These are phyloP conservation scores for Mylabris phalerata DNA, from an alignment of 1,140 invertebrate species.

Conservation along the genomic window DNA sequence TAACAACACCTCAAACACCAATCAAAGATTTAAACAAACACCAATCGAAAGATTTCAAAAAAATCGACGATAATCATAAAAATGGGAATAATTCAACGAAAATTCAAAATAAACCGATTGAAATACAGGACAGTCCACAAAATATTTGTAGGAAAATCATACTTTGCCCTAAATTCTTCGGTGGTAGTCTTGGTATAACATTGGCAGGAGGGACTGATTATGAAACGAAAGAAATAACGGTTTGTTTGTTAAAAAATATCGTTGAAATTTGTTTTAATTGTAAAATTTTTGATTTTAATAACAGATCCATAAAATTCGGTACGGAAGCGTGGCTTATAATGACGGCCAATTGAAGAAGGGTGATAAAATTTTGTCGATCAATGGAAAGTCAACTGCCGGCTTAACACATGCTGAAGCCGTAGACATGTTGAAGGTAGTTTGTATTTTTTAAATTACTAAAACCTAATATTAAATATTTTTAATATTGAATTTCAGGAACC, in stretches of 20 bases:
- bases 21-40: not conserved
- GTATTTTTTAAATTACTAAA: not conserved
- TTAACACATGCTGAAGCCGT: constrained; percentile 79
- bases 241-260: constrained; percentile 41
- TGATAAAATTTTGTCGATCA: constrained; percentile 81
- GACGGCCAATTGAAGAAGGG: constrained; percentile 81
- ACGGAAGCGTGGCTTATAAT: constrained; percentile 75
- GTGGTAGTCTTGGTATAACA: constrained; percentile 76
- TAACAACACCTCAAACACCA: constrained; percentile 8
- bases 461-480: not conserved
- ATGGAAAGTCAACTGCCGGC: constrained; percentile 73
- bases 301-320: constrained; percentile 79
- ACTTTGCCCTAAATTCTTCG: constrained; percentile 48
- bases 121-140: not conserved
- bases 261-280: not conserved
- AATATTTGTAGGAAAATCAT: not conserved
- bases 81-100: not conserved
- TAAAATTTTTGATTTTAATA: not conserved
- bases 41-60: not conserved
- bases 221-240: constrained; percentile 85
- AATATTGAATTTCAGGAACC: constrained; percentile 5
- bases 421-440: constrained; percentile 69
- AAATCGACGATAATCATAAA: not conserved
- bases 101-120: not conserved
- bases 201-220: constrained; percentile 82